A percentile compares a stretch with the other conserved stretches of the same genome.
phyloP scores from a whole-genome alignment of 2,888 invertebrate species.

The Harmothoe impar region DNA sequence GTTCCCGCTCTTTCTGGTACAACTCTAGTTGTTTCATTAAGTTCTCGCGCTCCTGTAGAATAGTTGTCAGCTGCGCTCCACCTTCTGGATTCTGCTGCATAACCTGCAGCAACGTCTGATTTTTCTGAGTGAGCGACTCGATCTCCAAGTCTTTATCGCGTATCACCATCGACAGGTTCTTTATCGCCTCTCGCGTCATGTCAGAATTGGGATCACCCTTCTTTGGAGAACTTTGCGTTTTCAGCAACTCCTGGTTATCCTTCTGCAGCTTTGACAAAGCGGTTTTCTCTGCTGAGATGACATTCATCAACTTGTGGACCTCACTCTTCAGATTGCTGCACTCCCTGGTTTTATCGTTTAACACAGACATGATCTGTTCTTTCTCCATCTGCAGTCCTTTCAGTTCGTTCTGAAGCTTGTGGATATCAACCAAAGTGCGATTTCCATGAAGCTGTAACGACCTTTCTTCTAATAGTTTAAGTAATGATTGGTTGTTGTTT shows the following conservation, averaged over 20 bases:
- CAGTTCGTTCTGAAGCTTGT: slow-evolving; percentile 79
- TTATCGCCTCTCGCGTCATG: slow-evolving; percentile 83
- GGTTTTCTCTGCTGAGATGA: slow-evolving; percentile 81
- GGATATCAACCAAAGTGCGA: slow-evolving; percentile 74
- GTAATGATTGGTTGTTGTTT: slow-evolving; percentile 77
- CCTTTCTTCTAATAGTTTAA: slow-evolving; percentile 79
- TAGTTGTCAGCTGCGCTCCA: slow-evolving; percentile 71
- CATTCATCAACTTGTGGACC: slow-evolving; percentile 82
- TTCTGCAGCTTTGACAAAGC: slow-evolving; percentile 82
- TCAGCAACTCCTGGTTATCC: slow-evolving; percentile 78
- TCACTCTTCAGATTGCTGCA: slow-evolving; percentile 81
- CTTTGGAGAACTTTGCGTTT: slow-evolving; percentile 65
- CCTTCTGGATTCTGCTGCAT: slow-evolving; percentile 76
- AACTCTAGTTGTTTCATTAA: slow-evolving; percentile 89
- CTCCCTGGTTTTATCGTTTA: slow-evolving; percentile 83
- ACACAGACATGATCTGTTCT: slow-evolving; percentile 83
- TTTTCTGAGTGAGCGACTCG: slow-evolving; percentile 83
- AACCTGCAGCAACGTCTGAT: slow-evolving; percentile 80
- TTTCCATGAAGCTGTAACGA: slow-evolving; percentile 73
- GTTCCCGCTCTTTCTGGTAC: slow-evolving; percentile 83
- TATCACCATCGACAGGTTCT: slow-evolving; percentile 83
- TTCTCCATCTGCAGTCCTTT: slow-evolving; percentile 78
- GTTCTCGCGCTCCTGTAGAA: slow-evolving; percentile 81
- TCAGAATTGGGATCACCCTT: slow-evolving; percentile 76
- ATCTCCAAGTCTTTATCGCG: slow-evolving; percentile 84